phyloP scores from a whole-genome alignment of 2,888 invertebrate genomes.

The Lycocerus yunnanus region DNA sequence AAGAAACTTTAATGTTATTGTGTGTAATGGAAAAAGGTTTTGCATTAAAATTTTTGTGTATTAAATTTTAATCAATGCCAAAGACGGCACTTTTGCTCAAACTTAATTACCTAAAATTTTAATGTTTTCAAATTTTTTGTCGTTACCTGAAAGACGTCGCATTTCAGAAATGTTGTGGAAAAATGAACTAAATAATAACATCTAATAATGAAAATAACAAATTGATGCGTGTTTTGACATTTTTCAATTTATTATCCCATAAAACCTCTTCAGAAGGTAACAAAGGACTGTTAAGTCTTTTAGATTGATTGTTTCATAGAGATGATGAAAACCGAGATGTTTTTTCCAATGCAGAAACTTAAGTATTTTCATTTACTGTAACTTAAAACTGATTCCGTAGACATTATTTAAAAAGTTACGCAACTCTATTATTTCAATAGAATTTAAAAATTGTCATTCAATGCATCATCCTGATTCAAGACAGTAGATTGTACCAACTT shows the following conservation, averaged over 20 bases:
- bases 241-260: background rate
- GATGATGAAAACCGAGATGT: background rate
- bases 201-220: background rate
- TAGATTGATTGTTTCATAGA: background rate
- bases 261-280: background rate
- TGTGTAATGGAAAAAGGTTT: constrained; percentile 11
- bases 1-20: constrained; percentile 10
- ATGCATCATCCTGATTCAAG: too few relatives aligned
- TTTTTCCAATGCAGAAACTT: background rate
- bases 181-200: background rate
- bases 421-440: too few relatives aligned
- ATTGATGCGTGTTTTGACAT: background rate
- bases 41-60: background rate
- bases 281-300: background rate
- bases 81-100: background rate
- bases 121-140: background rate
- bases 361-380: background rate
- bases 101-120: background rate
- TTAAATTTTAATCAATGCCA: constrained; percentile 2
- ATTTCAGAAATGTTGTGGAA: background rate
- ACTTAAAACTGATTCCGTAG: background rate
- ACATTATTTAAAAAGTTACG: too few relatives aligned
- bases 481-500: too few relatives aligned
- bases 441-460: too few relatives aligned
- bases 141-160: background rate